phyloP scores from a whole-genome alignment of 2,797 vertebrate genomes.

The Luscinia luscinia region DNA sequence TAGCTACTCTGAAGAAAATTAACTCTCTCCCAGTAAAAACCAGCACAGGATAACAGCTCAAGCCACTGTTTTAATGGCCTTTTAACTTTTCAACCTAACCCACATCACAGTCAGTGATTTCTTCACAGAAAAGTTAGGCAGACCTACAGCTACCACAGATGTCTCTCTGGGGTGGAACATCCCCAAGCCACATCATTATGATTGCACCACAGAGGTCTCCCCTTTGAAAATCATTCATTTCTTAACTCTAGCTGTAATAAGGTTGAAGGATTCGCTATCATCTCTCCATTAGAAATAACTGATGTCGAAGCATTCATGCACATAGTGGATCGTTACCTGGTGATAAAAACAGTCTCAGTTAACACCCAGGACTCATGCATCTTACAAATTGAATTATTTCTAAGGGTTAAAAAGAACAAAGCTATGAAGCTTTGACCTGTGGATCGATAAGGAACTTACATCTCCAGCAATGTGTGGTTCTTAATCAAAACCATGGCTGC shows the following conservation, averaged over 20 bases:
- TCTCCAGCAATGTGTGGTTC: constrained; percentile 29
- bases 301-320: not conserved
- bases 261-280: not conserved
- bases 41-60: not conserved
- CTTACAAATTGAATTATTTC: constrained; percentile 46
- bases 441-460: constrained; percentile 60
- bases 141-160: not conserved
- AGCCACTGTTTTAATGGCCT: not conserved
- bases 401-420: constrained; percentile 59
- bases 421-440: constrained; percentile 33
- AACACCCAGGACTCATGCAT: constrained; percentile 1
- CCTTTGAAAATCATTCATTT: not conserved
- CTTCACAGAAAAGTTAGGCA: not conserved
- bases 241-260: constrained; percentile 1
- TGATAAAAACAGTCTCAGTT: constrained; percentile 38
- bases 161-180: not conserved
- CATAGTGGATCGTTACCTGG: constrained; percentile 1
- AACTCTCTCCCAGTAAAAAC: not conserved
- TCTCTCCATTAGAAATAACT: constrained; percentile 12
- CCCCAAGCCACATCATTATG: not conserved
- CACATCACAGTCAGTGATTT: not conserved
- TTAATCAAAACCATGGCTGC: constrained; percentile 67
- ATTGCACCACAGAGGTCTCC: not conserved
- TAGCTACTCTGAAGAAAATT: not conserved
- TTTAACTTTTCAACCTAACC: not conserved